A percentile compares a stretch with the other conserved stretches of the same genome.
Evolutionary conservation across 2,888 invertebrate species (phyloP).

Genomic region (Myopa testacea): DNA sequence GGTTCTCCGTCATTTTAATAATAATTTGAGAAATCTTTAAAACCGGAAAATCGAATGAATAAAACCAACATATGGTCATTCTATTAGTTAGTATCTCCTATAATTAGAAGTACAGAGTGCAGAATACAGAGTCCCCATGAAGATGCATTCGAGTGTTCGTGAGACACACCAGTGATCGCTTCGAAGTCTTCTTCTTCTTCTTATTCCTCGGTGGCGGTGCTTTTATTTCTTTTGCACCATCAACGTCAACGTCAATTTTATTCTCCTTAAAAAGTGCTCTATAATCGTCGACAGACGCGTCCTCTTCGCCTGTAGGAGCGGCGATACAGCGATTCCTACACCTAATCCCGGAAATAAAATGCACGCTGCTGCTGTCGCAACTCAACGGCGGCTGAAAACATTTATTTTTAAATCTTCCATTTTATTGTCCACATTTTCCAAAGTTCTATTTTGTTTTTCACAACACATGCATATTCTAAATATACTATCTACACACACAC

Average conservation of each 20-base stretch:
- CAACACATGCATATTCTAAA: neutral
- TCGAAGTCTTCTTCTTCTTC: neutral
- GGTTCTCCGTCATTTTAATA: too few species aligned
- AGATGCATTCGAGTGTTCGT: too few species aligned
- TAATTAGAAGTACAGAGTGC: too few species aligned
- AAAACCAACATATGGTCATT: too few species aligned
- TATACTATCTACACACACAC: neutral
- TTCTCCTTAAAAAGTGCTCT: neutral
- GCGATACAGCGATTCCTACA: neutral
- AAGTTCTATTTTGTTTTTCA: constrained; percentile 17
- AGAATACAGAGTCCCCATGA: too few species aligned
- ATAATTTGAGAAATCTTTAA: too few species aligned
- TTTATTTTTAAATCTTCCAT: constrained; percentile 38
- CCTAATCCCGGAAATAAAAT: constrained; percentile 22
- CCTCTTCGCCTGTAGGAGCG: neutral
- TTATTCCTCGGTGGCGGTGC: neutral
- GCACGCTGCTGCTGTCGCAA: neutral
- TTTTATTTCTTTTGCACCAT: neutral
- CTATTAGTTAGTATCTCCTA: too few species aligned
- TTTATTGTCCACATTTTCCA: constrained; percentile 35
- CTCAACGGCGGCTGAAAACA: neutral
- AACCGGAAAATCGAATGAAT: too few species aligned
- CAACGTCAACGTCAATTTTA: neutral
- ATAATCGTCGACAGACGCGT: too few species aligned
- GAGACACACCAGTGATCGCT: neutral